Conservation (phyloP, 2,797 vertebrate genomes). For the Mycteria americana region DNA sequence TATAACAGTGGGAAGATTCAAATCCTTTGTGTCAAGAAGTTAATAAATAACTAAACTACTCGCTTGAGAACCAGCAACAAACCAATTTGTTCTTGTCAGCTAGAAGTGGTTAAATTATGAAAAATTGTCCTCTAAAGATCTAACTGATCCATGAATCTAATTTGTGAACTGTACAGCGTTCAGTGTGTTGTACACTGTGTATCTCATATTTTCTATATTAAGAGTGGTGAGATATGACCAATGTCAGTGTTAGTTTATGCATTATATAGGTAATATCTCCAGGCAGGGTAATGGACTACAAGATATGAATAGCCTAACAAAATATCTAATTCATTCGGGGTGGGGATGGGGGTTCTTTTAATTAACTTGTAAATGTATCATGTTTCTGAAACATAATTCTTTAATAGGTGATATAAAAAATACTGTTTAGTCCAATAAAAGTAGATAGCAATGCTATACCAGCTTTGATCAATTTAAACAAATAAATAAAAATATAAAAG, state of each 20-base stretch:
- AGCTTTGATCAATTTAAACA: not conserved
- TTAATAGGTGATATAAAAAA: not conserved
- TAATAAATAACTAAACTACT: conserved; percentile 64
- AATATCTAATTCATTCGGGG: not conserved
- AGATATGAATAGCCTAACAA: not conserved
- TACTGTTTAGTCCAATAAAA: not conserved
- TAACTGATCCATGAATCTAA: conserved; percentile 24
- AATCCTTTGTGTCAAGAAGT: conserved; percentile 46
- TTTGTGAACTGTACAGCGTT: conserved; percentile 16
- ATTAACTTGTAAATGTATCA: not conserved
- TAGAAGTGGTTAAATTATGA: conserved; percentile 57
- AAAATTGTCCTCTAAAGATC: conserved; percentile 40
- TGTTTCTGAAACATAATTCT: not conserved
- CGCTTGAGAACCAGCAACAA: conserved; percentile 37
- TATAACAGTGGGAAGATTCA: conserved; percentile 3
- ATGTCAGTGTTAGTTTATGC: not conserved
- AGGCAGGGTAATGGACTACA: not conserved
- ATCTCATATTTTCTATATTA: not conserved
- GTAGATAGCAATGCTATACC: not conserved
- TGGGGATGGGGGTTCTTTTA: not conserved
- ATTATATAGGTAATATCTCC: not conserved
- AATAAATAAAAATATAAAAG: not conserved
- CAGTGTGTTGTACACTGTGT: not conserved
- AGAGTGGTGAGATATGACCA: not conserved
- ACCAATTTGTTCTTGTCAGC: conserved; percentile 68